phyloP scores from a whole-genome alignment of 2,888 invertebrate species.

The Chrysodeixis includens region DNA sequence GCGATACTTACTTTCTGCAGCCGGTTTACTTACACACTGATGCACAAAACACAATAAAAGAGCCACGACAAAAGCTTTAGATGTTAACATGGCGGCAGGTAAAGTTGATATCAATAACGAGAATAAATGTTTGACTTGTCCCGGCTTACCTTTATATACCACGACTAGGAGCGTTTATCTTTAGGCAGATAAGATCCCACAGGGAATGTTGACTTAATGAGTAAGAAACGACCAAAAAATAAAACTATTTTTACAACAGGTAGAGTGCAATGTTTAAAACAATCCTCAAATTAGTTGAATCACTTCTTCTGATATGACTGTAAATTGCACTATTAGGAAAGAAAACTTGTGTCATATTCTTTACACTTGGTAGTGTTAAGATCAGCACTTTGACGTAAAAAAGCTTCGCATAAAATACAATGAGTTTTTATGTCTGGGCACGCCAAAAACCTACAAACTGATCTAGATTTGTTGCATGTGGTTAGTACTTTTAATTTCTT shows the following conservation, averaged over 20 bases:
- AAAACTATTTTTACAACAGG: conserved; percentile 68
- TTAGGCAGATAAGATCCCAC: conserved; percentile 76
- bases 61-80: conserved; percentile 65
- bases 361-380: conserved; percentile 66
- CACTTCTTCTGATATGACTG: conserved; percentile 5
- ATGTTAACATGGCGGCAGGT: conserved; percentile 68
- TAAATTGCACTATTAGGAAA: conserved; percentile 24
- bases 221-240: conserved; percentile 72
- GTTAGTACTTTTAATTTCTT: conserved; percentile 69
- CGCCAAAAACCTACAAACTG: conserved; percentile 72
- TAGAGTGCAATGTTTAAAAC: conserved; percentile 3
- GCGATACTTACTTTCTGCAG: conserved; percentile 73
- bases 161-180: conserved; percentile 76
- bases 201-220: conserved; percentile 87
- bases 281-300: neutral
- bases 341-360: conserved; percentile 30
- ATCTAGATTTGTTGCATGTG: conserved; percentile 63
- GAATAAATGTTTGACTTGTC: conserved; percentile 79
- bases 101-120: conserved; percentile 60
- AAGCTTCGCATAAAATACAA: conserved; percentile 76
- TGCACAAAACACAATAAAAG: conserved; percentile 69
- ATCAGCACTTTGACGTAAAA: conserved; percentile 29
- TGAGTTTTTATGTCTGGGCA: conserved; percentile 67
- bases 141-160: conserved; percentile 77
- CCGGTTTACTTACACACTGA: conserved; percentile 73